These are phyloP conservation scores for Drosophila eohydei DNA, from an alignment of 2,888 invertebrate species.

Conservation along the genomic window DNA sequence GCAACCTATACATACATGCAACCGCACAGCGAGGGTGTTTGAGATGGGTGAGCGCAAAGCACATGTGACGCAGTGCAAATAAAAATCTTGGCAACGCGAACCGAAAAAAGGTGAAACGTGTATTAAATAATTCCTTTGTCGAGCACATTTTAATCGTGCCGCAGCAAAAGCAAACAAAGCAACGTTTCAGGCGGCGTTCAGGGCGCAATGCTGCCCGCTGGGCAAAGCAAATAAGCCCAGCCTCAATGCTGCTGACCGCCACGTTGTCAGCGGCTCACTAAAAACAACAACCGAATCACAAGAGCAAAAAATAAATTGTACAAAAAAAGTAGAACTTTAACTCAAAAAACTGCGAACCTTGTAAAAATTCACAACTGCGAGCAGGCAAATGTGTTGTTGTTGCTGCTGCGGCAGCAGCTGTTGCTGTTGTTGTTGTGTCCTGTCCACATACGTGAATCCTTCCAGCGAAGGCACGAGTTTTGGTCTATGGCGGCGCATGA, in stretches of 20 bases:
- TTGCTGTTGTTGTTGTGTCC: conserved; percentile 55
- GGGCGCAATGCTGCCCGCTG: conserved; percentile 45
- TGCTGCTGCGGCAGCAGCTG: conserved; percentile 1
- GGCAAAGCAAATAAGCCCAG: conserved; percentile 57
- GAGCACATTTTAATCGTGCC: conserved; percentile 80
- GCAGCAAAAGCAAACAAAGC: conserved; percentile 71
- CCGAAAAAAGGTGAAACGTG: conserved; percentile 74
- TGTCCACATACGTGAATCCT: conserved; percentile 69
- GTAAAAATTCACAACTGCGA: conserved; percentile 71
- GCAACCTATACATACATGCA: conserved; percentile 53
- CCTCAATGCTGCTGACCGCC: conserved; percentile 30
- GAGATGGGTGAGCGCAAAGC: conserved; percentile 9
- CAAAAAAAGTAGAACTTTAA: conserved; percentile 4
- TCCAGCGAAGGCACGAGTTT: conserved; percentile 55
- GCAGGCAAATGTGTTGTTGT: conserved; percentile 24
- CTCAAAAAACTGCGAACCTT: conserved; percentile 64
- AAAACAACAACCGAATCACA: conserved; percentile 21
- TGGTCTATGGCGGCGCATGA: conserved; percentile 72
- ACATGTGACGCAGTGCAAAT: conserved; percentile 68
- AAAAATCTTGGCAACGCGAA: conserved; percentile 66
- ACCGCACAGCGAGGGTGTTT: conserved; percentile 7
- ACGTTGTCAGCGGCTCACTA: conserved; percentile 57
- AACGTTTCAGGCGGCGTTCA: conserved; percentile 37
- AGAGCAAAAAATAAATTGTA: conserved; percentile 7
- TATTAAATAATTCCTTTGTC: conserved; percentile 80